phyloP scores from a whole-genome alignment of 2,888 invertebrate genomes.

The Atethmia centrago region DNA sequence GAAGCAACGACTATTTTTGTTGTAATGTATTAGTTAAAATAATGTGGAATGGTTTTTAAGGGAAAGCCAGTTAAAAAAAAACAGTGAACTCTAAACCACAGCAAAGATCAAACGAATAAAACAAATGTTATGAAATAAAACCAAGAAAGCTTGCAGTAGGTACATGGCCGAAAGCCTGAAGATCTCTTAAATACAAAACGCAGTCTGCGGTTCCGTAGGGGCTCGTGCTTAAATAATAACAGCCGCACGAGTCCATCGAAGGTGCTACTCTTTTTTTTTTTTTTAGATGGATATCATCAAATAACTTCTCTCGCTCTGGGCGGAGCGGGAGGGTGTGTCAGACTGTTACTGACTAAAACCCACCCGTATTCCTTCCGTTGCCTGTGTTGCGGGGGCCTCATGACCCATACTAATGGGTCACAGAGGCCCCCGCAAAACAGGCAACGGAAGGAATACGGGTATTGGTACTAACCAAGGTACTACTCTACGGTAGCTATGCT shows the following conservation, averaged over 20 bases:
- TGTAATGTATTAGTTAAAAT: background rate
- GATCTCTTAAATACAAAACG: background rate
- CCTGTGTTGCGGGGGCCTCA: too few species aligned
- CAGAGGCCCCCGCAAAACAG: too few species aligned
- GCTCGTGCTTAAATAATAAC: background rate
- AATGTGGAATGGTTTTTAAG: background rate
- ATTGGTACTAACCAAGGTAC: too few species aligned
- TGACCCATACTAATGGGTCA: too few species aligned
- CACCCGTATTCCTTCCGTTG: too few species aligned
- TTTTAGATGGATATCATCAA: too few species aligned
- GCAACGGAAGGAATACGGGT: too few species aligned
- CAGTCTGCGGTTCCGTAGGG: background rate
- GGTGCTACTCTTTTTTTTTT: too few species aligned
- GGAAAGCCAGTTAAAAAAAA: background rate
- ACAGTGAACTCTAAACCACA: background rate
- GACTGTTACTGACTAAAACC: too few species aligned
- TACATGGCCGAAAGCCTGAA: background rate
- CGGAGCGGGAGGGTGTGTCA: too few species aligned
- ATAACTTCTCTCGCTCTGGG: too few species aligned
- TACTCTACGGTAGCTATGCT: too few species aligned
- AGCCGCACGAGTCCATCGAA: background rate
- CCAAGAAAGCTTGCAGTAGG: background rate
- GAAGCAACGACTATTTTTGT: background rate
- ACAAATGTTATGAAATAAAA: background rate
- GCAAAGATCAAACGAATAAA: background rate